These are phyloP conservation scores for Heterodera schachtii DNA, from an alignment of 1,140 invertebrate genomes.

Conservation along the genomic window DNA sequence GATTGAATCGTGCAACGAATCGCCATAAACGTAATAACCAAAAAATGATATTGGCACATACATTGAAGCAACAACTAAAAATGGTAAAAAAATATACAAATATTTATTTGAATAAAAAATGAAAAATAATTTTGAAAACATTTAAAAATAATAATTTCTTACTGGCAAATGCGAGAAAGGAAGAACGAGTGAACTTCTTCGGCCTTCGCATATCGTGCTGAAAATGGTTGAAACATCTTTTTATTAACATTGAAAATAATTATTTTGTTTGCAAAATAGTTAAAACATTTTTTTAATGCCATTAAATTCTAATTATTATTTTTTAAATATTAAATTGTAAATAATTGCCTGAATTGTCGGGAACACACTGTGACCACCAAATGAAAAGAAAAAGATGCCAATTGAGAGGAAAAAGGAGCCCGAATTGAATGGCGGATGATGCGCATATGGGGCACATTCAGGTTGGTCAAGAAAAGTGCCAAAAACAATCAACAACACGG, in stretches of 20 bases:
- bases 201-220: slow-evolving; percentile 51
- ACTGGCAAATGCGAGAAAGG: slow-evolving; percentile 49
- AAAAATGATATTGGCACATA: slow-evolving; percentile 46
- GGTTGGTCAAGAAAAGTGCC: slow-evolving; percentile 38
- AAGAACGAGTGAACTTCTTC: slow-evolving; percentile 44
- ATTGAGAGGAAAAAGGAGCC: slow-evolving; percentile 43
- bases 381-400: slow-evolving; percentile 52
- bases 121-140: background rate
- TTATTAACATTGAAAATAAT: background rate
- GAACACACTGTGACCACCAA: slow-evolving; percentile 54
- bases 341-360: slow-evolving; percentile 37
- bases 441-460: slow-evolving; percentile 33
- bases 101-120: slow-evolving; percentile 4
- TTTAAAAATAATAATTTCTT: background rate
- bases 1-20: slow-evolving; percentile 44
- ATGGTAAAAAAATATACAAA: background rate
- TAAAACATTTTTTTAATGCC: background rate
- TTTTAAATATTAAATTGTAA: too few relatives aligned
- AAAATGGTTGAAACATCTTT: slow-evolving; percentile 8
- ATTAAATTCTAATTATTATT: background rate
- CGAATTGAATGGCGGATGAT: slow-evolving; percentile 34
- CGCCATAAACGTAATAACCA: slow-evolving; percentile 49
- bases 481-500: slow-evolving; percentile 48
- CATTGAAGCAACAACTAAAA: slow-evolving; percentile 40
- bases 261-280: background rate